Conservation (phyloP, 2,888 invertebrate species). For the Drosophila infuscata region DNA sequence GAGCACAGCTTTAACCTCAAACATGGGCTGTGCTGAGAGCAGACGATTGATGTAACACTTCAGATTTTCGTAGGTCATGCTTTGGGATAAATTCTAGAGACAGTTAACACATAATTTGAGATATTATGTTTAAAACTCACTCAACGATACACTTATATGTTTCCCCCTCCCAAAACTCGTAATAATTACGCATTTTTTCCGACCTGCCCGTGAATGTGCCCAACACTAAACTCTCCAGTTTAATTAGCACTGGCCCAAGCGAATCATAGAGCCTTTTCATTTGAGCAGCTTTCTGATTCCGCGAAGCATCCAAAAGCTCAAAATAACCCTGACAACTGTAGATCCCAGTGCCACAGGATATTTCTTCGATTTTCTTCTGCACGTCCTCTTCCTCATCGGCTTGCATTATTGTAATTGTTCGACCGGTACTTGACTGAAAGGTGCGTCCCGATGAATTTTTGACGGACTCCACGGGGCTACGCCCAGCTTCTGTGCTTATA, state of each 20-base stretch:
- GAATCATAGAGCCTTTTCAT: conserved; percentile 91
- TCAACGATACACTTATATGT: conserved; percentile 89
- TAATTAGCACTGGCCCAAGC: conserved; percentile 92
- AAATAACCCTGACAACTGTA: conserved; percentile 87
- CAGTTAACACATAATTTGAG: neutral
- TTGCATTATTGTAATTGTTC: conserved; percentile 39
- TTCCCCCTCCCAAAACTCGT: conserved; percentile 92
- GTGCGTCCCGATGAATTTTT: conserved; percentile 6
- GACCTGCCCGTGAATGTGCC: conserved; percentile 92
- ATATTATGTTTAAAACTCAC: conserved; percentile 80
- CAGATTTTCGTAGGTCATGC: conserved; percentile 90
- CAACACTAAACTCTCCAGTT: conserved; percentile 93
- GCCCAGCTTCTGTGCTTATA: fast-evolving
- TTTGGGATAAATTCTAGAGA: conserved; percentile 59
- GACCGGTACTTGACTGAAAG: conserved; percentile 52
- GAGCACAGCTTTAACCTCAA: conserved; percentile 92
- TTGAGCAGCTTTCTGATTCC: conserved; percentile 89
- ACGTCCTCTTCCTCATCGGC: conserved; percentile 31
- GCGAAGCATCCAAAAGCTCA: conserved; percentile 88
- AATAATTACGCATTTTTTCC: conserved; percentile 91
- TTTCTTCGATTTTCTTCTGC: conserved; percentile 31
- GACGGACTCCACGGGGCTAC: fast-evolving
- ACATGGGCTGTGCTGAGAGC: conserved; percentile 87
- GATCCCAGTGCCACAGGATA: conserved; percentile 64
- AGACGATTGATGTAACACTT: conserved; percentile 88